Evolutionary conservation across 92 coral and sea anemone genomes (phyloP).

Genomic region (Bergia sp.): DNA sequence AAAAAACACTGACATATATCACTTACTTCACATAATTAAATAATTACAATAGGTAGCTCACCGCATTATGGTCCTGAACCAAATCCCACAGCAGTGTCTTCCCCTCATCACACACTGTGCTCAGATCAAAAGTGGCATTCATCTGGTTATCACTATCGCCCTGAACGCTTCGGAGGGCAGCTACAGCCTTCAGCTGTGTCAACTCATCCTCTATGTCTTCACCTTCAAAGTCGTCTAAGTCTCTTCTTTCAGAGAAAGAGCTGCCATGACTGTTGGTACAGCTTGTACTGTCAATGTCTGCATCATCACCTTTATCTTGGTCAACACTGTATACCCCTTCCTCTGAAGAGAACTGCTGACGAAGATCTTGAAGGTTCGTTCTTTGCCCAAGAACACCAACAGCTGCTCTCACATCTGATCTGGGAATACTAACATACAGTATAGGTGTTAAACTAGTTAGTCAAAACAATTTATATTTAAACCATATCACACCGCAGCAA

Average conservation of each 20-base stretch:
- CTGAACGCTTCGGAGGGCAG: slow-evolving; percentile 74
- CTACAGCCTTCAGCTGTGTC: slow-evolving; percentile 78
- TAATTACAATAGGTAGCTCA: slow-evolving; percentile 39
- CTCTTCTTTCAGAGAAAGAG: slow-evolving; percentile 88
- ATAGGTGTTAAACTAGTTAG: not conserved
- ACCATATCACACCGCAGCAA: not conserved
- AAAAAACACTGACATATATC: not conserved
- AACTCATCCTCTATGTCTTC: slow-evolving; percentile 89
- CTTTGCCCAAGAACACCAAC: slow-evolving; percentile 42
- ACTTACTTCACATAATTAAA: not conserved
- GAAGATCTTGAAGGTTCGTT: slow-evolving; percentile 58
- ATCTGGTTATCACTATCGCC: slow-evolving; percentile 67
- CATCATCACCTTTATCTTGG: slow-evolving; percentile 82
- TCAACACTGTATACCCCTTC: slow-evolving; percentile 79
- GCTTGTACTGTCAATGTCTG: slow-evolving; percentile 94
- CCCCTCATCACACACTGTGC: slow-evolving; percentile 91
- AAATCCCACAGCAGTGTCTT: slow-evolving; percentile 97
- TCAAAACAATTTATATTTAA: too few species aligned
- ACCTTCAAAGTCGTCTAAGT: slow-evolving; percentile 95
- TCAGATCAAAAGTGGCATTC: slow-evolving; percentile 83
- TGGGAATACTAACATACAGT: slow-evolving; percentile 40
- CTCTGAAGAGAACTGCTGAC: slow-evolving; percentile 64
- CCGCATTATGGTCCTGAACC: slow-evolving; percentile 96
- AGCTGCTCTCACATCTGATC: slow-evolving; percentile 32
- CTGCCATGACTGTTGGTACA: slow-evolving; percentile 93